Conservation (phyloP, 2,888 invertebrate species). For the Callosobruchus maculatus region DNA sequence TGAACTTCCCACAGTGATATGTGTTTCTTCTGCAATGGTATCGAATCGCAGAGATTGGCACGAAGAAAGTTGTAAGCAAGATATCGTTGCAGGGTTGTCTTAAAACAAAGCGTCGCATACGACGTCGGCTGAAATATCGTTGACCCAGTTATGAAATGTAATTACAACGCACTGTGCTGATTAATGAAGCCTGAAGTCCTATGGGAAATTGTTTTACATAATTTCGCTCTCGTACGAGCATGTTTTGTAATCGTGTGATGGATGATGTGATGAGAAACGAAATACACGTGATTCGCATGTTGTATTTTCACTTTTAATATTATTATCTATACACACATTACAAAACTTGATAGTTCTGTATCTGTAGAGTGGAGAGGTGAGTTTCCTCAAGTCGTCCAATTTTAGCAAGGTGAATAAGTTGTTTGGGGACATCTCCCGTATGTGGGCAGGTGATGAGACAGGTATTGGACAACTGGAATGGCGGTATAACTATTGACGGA, state of each 20-base stretch:
- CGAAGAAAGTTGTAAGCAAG: background rate
- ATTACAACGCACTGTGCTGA: background rate
- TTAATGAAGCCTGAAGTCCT: background rate
- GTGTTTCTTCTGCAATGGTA: too few relatives aligned
- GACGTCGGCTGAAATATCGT: background rate
- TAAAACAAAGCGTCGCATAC: background rate
- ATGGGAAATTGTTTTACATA: background rate
- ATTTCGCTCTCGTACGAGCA: background rate
- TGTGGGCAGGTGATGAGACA: too few relatives aligned
- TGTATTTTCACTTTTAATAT: background rate
- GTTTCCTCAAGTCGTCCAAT: too few relatives aligned
- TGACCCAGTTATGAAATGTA: background rate
- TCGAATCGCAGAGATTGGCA: too few relatives aligned
- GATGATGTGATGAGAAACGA: background rate
- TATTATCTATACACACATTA: background rate
- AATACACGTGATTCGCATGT: background rate
- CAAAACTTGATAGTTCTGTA: too few relatives aligned
- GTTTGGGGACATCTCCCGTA: too few relatives aligned
- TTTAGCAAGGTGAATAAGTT: too few relatives aligned
- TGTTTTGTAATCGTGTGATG: background rate
- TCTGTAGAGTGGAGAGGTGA: too few relatives aligned
- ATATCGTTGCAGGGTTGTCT: background rate
- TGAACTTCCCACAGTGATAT: too few relatives aligned
- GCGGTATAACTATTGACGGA: too few relatives aligned
- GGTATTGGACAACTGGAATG: too few relatives aligned